Evolutionary conservation across 2,113 vertebrate genomes (phyloP).

Genomic region (Spilogale gracilis): DNA sequence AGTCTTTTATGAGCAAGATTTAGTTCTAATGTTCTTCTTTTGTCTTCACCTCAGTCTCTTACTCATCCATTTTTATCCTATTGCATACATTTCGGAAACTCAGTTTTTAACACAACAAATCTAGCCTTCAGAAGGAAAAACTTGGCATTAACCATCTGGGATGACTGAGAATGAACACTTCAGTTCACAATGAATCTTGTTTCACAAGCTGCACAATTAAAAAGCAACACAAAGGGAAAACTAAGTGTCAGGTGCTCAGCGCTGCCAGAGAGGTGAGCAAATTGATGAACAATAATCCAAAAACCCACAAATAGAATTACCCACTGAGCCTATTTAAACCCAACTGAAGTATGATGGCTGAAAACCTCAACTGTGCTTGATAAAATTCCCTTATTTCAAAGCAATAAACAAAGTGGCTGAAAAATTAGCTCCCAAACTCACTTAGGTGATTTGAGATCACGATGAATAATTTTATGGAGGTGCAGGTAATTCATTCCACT

Average conservation of each 20-base stretch:
- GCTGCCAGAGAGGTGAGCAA: background rate
- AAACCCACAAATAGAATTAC: background rate
- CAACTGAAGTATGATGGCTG: background rate
- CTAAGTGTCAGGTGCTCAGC: background rate
- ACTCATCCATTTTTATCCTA: slow-evolving; percentile 9
- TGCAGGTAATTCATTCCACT: slow-evolving; percentile 99
- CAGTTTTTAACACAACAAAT: background rate
- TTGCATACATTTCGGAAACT: slow-evolving; percentile 40
- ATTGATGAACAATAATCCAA: background rate
- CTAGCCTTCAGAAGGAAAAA: background rate
- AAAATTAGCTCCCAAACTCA: slow-evolving; percentile 84
- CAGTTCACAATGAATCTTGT: background rate
- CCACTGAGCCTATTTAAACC: background rate
- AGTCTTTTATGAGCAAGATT: slow-evolving; percentile 9
- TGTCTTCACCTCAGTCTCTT: slow-evolving; percentile 43
- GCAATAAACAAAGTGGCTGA: background rate
- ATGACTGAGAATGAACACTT: background rate
- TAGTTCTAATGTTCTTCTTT: slow-evolving; percentile 8
- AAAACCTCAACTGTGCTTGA: background rate
- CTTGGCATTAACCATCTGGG: background rate
- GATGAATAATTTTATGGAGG: slow-evolving; percentile 99
- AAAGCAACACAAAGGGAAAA: slow-evolving; percentile 30
- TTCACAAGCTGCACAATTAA: background rate
- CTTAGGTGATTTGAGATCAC: slow-evolving; percentile 99
- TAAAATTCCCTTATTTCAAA: slow-evolving; percentile 41